A percentile compares a stretch with the other conserved stretches of the same genome.
Conservation (phyloP, 1,140 invertebrate genomes). For the Drosophila ohnishii region DNA sequence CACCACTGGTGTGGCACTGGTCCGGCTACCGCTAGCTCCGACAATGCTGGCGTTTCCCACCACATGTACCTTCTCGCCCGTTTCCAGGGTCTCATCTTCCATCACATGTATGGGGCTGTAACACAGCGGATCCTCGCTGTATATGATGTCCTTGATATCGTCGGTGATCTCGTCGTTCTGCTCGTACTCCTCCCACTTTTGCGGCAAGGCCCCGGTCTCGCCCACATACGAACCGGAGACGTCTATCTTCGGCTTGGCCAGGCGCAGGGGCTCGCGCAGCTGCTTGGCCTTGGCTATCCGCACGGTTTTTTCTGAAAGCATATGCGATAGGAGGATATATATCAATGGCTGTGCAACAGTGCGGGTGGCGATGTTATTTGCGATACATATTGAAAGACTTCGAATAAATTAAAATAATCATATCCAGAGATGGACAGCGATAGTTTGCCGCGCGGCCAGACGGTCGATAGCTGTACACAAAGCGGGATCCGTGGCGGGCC, state of each 20-base stretch:
- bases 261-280: conserved; percentile 49
- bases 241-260: conserved; percentile 66
- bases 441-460: conserved; percentile 65
- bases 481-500: conserved; percentile 11
- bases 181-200: conserved; percentile 74
- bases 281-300: conserved; percentile 62
- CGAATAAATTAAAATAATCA: conserved; percentile 34
- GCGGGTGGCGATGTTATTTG: conserved; percentile 14
- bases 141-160: conserved; percentile 73
- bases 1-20: conserved; percentile 27
- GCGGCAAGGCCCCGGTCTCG: conserved; percentile 57
- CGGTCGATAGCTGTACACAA: conserved; percentile 48
- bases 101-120: conserved; percentile 74
- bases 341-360: conserved; percentile 1
- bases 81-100: conserved; percentile 59
- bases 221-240: conserved; percentile 18
- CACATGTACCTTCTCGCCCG: conserved; percentile 52
- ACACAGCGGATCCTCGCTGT: conserved; percentile 70
- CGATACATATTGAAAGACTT: conserved; percentile 42
- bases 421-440: conserved; percentile 57
- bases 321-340: conserved; percentile 10
- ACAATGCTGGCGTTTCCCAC: conserved; percentile 24
- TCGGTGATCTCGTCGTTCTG: conserved; percentile 68
- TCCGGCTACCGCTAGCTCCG: not conserved
- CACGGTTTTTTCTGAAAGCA: conserved; percentile 65